Evolutionary conservation across 2,888 invertebrate species (phyloP).

Genomic region (Bedellia somnulentella): DNA sequence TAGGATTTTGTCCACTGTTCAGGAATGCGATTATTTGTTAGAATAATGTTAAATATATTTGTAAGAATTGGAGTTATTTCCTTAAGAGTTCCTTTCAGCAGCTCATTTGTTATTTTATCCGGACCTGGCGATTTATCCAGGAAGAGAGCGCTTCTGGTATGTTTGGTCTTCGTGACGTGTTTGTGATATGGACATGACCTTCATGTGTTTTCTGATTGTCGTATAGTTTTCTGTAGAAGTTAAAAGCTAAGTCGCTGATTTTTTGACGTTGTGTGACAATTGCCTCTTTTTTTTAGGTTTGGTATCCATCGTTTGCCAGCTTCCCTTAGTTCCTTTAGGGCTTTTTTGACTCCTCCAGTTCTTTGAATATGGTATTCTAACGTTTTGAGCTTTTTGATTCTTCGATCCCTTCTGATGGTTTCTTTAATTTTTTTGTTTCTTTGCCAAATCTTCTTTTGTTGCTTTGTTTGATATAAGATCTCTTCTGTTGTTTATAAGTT

Average conservation of each 20-base stretch:
- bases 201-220: background rate
- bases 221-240: constrained; percentile 1
- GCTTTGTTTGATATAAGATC: constrained; percentile 3
- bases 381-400: constrained; percentile 7
- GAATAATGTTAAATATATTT: constrained; percentile 11
- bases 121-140: constrained; percentile 6
- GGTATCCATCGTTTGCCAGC: constrained; percentile 3
- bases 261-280: background rate
- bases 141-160: background rate
- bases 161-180: background rate
- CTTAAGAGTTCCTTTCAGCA: constrained; percentile 8
- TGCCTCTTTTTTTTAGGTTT: constrained; percentile 3
- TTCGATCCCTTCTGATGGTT: constrained; percentile 11
- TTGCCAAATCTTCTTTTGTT: constrained; percentile 7
- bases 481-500: constrained; percentile 8
- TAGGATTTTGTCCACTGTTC: constrained; percentile 9
- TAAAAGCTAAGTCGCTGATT: background rate
- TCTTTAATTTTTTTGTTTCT: constrained; percentile 11
- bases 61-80: constrained; percentile 10
- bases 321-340: constrained; percentile 10
- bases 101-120: constrained; percentile 12
- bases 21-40: constrained; percentile 8
- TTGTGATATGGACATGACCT: background rate
- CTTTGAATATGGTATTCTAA: constrained; percentile 10
- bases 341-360: constrained; percentile 13